Conservation (phyloP, 2,113 vertebrate species). For the Cyanoramphus novaezelandiae region DNA sequence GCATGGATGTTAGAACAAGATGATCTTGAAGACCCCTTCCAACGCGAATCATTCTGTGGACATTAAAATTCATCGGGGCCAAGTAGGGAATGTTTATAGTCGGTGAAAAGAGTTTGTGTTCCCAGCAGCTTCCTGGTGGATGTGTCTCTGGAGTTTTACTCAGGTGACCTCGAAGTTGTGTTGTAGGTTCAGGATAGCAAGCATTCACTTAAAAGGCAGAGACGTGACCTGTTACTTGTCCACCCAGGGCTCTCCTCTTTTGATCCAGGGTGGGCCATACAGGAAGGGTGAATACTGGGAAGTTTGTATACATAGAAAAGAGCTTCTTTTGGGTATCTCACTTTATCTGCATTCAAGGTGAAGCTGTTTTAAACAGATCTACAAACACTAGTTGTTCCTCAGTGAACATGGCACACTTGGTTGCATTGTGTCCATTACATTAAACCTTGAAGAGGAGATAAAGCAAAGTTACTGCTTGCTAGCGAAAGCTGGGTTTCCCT, state of each 20-base stretch:
- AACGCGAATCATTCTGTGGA: not conserved
- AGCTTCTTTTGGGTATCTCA: not conserved
- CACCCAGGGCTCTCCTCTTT: not conserved
- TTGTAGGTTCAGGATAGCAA: not conserved
- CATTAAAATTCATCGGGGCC: not conserved
- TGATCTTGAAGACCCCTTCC: not conserved
- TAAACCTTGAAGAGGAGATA: not conserved
- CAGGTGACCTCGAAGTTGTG: not conserved
- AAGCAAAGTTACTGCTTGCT: not conserved
- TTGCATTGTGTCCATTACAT: not conserved
- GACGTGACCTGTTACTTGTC: not conserved
- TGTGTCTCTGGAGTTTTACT: not conserved
- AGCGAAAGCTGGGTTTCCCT: not conserved
- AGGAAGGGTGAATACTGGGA: not conserved
- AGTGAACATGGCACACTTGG: not conserved
- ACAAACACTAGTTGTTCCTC: not conserved
- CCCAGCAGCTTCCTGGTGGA: not conserved
- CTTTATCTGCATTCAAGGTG: not conserved
- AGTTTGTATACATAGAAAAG: not conserved
- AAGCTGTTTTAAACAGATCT: not conserved
- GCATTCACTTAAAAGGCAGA: not conserved
- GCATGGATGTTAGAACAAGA: not conserved
- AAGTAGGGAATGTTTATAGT: not conserved
- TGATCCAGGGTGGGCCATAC: accelerated
- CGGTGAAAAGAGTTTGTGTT: not conserved